Evolutionary conservation across 2,888 invertebrate species (phyloP), one percentile per base, ranked within the genome.

Genomic region (Barypeithes pellucidus): DNA sequence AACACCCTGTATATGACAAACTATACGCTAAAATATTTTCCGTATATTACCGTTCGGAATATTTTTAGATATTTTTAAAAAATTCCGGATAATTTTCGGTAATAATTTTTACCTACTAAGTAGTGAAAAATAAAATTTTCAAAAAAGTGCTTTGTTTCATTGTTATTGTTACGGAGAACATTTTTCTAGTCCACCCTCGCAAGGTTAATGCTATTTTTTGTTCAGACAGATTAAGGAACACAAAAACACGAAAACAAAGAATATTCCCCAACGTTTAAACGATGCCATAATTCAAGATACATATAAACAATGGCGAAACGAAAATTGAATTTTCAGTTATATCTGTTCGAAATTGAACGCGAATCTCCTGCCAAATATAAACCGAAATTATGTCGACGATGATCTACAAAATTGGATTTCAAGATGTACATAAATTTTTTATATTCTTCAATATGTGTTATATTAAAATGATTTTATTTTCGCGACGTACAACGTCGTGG

Each of bases 281-380:
- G 62, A 18, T n/a, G 33, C 62, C 63, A 70, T 63, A 70, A 70
- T 24, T 70, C 63, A 70, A 70, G 70, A 63, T 70, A n/a, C n/a
- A n/a, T n/a, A 70, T 70, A 70, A 70, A 70, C 70, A 70, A 70
- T 63, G 57, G 70, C 63, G 63, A 70, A 70, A 63, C 63, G 63
- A 57, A 70, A 70, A 70, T 70, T 70, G 70, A 59, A 63, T 70
- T 70, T 70, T 63, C 57, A 54, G 70, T 45, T 70, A 63, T 70
- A 63, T 70, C 70, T 52, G 52, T 70, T 63, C 36, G 45, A 61
- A 63, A 70, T 70, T 57, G 70, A 50, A 62, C 18, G 29, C 45
- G 54, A 70, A 70, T 70, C 70, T 70, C 70, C 57, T 70, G 70
- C 70, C 70, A 70, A 70, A 70, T 70, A 70, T 70, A 70, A 70